Evolutionary conservation across 2,888 invertebrate species (phyloP), one percentile per base, ranked within the genome.

Genomic region (Leptopterna dolabrata): DNA sequence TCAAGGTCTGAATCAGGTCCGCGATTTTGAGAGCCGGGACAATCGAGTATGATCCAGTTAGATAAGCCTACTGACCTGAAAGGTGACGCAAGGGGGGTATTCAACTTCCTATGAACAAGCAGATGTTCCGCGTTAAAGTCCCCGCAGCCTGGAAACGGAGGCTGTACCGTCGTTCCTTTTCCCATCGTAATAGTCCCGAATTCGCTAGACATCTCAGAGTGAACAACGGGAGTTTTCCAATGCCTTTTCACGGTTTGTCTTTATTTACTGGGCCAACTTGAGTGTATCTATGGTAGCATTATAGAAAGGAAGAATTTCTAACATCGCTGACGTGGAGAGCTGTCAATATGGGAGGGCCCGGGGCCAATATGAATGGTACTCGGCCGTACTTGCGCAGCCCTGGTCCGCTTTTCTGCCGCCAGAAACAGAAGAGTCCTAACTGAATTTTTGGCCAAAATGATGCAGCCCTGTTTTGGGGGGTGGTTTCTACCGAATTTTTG

Each of bases 51-150:
- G 63, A 63, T 63, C 76, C 78, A 43, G 45, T 78, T 78, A 27
- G 78, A 43, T 78, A 78, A 78, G 43, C 78, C 78, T 78, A 78
- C 78, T 78, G 78, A 78, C 78, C 78, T 45, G 76, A 43, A 78
- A 78, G 45, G 78, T 78, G 78, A 78, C 45, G 78, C 78, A 78
- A 78, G 51, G 51, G 51, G 51, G n/a, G n/a, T 19, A 19, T 19
- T 13, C 63, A 63, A 27, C 63, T 63, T 63, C 63, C 63, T 63
- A 63, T 63, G 63, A 63, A 7, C 63, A 63, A 63, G 63, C 63
- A 63, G 63, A 63, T 63, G 63, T 63, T 63, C 63, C 63, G 63
- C 63, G 63, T 63, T 63, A 55, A 63, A 27, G 19, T 63, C 14
- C n/a, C 4, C 51, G 51, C 16, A 51, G 16, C 16, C 51, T 51